A percentile compares a stretch with the other conserved stretches of the same genome.
phyloP scores from a whole-genome alignment of 2,113 vertebrate genomes.

The Bungarus multicinctus region DNA sequence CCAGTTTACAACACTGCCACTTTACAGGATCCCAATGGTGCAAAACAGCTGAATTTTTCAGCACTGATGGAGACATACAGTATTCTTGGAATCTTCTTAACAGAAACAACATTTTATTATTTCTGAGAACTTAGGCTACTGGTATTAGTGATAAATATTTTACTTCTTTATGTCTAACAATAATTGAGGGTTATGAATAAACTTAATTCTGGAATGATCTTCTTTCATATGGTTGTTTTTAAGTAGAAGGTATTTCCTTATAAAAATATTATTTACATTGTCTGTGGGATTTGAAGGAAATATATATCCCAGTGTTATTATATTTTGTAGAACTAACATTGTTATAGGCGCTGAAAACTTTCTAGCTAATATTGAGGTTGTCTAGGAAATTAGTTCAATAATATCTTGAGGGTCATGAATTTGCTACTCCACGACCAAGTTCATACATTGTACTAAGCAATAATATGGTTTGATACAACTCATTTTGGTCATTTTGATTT shows the following conservation, averaged over 20 bases:
- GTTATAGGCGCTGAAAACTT: background rate
- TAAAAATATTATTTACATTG: background rate
- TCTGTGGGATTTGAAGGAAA: background rate
- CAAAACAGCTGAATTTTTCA: background rate
- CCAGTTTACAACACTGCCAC: background rate
- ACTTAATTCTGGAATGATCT: background rate
- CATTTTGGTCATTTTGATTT: background rate
- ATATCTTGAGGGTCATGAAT: background rate
- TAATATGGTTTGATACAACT: background rate
- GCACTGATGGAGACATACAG: background rate
- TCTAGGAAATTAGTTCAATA: background rate
- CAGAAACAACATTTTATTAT: background rate
- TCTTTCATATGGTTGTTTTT: background rate
- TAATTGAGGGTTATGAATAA: background rate
- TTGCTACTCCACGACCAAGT: background rate
- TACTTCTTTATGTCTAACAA: background rate
- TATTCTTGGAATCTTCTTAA: background rate
- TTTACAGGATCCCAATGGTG: background rate
- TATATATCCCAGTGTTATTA: background rate
- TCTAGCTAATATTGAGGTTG: background rate
- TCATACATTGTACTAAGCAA: background rate
- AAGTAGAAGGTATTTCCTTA: background rate
- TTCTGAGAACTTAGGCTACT: background rate
- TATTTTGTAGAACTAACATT: background rate
- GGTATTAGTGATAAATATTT: background rate